phyloP scores from a whole-genome alignment of 2,113 vertebrate species.

The Crotalus helleri region DNA sequence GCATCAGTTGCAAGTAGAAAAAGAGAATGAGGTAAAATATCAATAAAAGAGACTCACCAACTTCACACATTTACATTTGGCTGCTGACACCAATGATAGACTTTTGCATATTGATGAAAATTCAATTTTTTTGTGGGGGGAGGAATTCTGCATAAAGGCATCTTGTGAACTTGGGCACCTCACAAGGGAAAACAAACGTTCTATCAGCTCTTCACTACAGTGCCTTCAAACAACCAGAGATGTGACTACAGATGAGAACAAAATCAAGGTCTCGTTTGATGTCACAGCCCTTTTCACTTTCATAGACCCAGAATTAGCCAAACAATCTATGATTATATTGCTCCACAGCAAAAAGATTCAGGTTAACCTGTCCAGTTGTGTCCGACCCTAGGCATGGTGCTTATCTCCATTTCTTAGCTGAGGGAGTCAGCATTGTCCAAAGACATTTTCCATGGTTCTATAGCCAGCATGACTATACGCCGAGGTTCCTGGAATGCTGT shows the following conservation, averaged over 20 bases:
- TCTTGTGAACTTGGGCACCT: not conserved
- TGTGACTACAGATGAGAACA: not conserved
- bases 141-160: not conserved
- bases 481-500: not conserved
- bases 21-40: not conserved
- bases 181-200: not conserved
- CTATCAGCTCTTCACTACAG: not conserved
- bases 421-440: not conserved
- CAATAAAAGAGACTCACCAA: not conserved
- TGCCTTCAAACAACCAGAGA: not conserved
- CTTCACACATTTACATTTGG: not conserved
- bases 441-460: not conserved
- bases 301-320: not conserved
- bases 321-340: not conserved
- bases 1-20: not conserved
- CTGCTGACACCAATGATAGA: not conserved
- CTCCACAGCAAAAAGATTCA: not conserved
- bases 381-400: not conserved
- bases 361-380: not conserved
- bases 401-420: not conserved
- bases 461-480: not conserved
- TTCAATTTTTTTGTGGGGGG: not conserved
- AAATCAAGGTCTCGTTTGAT: not conserved
- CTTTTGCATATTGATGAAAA: not conserved
- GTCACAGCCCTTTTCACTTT: not conserved